Evolutionary conservation across 2,888 invertebrate species (phyloP).

Genomic region (Cosmorhoe ocellata): DNA sequence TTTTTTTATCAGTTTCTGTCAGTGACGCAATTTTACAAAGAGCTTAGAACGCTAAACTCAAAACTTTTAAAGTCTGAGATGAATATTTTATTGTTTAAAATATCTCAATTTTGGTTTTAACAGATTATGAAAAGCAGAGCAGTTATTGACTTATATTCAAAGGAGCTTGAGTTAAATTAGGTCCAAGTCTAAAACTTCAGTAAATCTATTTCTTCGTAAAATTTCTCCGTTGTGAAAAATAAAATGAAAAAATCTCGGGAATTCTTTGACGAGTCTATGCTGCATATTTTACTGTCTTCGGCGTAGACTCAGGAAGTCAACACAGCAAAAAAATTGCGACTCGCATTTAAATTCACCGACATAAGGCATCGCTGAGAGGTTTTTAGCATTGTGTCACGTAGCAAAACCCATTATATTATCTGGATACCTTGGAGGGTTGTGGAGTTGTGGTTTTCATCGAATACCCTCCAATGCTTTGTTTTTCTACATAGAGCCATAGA

Average conservation of each 20-base stretch:
- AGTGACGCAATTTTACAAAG: no score
- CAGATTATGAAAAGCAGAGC: no score
- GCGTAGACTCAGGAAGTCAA: conserved; percentile 30
- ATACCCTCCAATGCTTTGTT: neutral
- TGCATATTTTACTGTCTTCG: conserved; percentile 32
- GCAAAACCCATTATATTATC: conserved; percentile 25
- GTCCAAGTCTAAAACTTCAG: neutral
- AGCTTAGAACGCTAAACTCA: no score
- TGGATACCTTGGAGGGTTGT: neutral
- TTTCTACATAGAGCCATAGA: neutral
- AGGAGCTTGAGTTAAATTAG: no score
- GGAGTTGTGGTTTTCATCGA: neutral
- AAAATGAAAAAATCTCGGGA: conserved; percentile 28
- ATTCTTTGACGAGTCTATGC: conserved; percentile 31
- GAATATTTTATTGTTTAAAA: no score
- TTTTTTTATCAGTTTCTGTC: no score
- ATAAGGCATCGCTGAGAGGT: conserved; percentile 24
- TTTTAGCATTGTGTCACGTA: conserved; percentile 36
- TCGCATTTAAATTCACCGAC: conserved; percentile 37
- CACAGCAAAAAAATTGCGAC: conserved; percentile 35
- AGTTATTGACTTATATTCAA: no score
- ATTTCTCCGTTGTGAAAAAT: conserved; percentile 25
- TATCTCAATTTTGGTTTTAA: no score
- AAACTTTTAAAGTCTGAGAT: no score
- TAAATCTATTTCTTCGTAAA: conserved; percentile 11